Conservation (phyloP, 2,888 invertebrate species). For the Anaspis maculata region DNA sequence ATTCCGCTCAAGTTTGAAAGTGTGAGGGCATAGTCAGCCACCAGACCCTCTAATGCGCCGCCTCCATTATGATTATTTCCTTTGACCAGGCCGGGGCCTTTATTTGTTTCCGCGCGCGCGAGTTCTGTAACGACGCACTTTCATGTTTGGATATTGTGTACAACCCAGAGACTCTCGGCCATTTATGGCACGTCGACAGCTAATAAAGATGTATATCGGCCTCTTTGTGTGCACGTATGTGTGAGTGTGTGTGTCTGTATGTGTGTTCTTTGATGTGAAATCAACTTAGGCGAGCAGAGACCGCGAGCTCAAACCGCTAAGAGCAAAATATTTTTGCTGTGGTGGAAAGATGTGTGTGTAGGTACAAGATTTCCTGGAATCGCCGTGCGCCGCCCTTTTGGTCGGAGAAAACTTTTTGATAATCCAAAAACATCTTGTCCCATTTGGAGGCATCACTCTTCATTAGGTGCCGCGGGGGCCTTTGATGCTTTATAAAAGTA, state of each 20-base stretch:
- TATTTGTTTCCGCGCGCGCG: neutral
- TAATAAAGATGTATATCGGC: conserved; percentile 7
- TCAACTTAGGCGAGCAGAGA: conserved; percentile 1
- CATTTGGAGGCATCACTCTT: conserved; percentile 28
- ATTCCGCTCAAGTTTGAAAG: too few species aligned
- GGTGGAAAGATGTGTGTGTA: too few species aligned
- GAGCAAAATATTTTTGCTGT: neutral
- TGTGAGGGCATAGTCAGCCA: too few species aligned
- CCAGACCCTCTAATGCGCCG: too few species aligned
- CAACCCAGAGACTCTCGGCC: too few species aligned
- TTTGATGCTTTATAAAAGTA: too few species aligned
- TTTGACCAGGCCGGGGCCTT: conserved; percentile 2
- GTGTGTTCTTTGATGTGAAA: conserved; percentile 10
- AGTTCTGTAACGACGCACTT: conserved; percentile 2
- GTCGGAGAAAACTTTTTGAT: conserved; percentile 7
- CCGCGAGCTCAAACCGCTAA: neutral
- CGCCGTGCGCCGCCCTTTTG: too few species aligned
- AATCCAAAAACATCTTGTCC: conserved; percentile 25
- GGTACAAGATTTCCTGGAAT: too few species aligned
- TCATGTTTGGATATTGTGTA: conserved; percentile 4
- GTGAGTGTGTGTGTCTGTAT: too few species aligned
- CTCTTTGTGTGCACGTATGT: too few species aligned
- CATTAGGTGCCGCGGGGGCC: conserved; percentile 25
- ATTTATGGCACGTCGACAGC: conserved; percentile 1
- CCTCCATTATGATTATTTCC: conserved; percentile 3